Conservation (phyloP, 2,113 vertebrate species). For the Caloenas nicobarica region DNA sequence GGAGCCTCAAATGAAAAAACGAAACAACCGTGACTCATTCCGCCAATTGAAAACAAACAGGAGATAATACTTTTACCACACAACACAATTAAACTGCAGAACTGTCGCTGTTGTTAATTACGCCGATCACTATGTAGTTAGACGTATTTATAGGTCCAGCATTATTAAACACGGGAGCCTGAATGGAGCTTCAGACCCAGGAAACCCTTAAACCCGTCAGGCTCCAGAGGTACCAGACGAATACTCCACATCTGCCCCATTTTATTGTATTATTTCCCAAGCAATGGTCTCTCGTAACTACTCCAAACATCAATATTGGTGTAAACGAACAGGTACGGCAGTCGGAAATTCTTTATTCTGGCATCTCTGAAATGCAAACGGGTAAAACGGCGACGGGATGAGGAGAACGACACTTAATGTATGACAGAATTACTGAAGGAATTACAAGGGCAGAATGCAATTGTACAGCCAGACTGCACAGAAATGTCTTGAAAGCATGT, state of each 20-base stretch:
- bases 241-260: accelerated
- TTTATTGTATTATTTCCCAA: neutral
- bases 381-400: accelerated
- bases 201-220: neutral
- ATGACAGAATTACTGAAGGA: neutral
- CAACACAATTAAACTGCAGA: neutral
- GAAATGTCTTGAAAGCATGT: neutral
- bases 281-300: accelerated
- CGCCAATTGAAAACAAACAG: neutral
- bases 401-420: neutral
- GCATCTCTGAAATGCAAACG: neutral
- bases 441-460: neutral
- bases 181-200: neutral
- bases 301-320: accelerated
- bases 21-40: neutral
- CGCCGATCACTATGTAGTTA: neutral
- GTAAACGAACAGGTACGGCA: accelerated
- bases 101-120: neutral
- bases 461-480: accelerated
- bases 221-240: neutral
- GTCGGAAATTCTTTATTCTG: neutral
- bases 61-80: neutral
- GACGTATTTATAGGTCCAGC: neutral
- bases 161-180: neutral
- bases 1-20: neutral